Conservation (phyloP, 2,113 vertebrate species). For the Danionella cerebrum region DNA sequence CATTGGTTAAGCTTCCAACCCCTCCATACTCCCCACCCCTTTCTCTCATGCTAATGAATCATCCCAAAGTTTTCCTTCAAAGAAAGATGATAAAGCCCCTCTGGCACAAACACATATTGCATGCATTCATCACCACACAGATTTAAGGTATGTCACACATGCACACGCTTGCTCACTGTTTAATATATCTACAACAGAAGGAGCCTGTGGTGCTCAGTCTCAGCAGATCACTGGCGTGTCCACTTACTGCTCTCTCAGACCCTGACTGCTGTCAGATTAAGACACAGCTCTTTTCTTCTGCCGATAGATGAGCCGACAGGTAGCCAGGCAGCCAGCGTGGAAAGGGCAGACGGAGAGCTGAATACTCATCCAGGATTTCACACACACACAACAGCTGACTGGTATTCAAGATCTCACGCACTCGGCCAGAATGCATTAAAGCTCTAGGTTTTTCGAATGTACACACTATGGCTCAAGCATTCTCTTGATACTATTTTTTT, state of each 20-base stretch:
- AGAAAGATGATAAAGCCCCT: constrained; percentile 60
- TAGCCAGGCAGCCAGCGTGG: constrained; percentile 1
- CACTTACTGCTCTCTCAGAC: neutral
- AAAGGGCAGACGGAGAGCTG: constrained; percentile 38
- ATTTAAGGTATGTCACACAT: constrained; percentile 41
- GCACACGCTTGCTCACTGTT: constrained; percentile 22
- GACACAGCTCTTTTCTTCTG: neutral
- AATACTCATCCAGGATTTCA: constrained; percentile 40
- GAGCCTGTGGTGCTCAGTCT: constrained; percentile 4
- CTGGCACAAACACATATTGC: constrained; percentile 65
- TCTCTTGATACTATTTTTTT: neutral
- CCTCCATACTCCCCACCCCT: constrained; percentile 21
- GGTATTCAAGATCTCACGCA: constrained; percentile 40
- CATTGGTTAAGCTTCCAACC: neutral
- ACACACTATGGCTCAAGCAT: neutral
- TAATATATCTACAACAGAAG: constrained; percentile 36
- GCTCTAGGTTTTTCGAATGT: neutral
- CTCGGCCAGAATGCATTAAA: constrained; percentile 2
- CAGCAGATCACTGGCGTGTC: constrained; percentile 6
- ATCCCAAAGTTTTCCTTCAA: constrained; percentile 55
- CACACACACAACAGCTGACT: constrained; percentile 28
- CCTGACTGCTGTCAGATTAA: constrained; percentile 32
- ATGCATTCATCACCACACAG: constrained; percentile 63
- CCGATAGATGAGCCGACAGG: constrained; percentile 16
- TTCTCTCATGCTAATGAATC: constrained; percentile 57